phyloP scores from a whole-genome alignment of 1,140 invertebrate species.

The Oedothorax gibbosus region DNA sequence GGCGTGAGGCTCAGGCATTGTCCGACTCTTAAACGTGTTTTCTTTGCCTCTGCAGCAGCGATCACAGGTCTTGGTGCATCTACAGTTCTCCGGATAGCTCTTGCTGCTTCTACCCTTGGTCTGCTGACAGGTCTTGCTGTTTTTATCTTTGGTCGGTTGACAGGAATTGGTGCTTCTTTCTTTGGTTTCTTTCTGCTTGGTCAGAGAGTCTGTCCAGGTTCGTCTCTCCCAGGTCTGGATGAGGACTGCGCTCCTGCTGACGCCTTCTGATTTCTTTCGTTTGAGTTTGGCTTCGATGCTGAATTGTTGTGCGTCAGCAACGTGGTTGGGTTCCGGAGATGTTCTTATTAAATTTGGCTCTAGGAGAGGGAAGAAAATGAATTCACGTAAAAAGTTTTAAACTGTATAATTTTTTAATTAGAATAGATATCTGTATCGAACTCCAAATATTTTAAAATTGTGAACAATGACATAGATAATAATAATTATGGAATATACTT shows the following conservation, averaged over 20 bases:
- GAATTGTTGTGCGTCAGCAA: slow-evolving; percentile 44
- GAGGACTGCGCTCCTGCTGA: slow-evolving; percentile 43
- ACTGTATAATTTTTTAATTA: too few relatives aligned
- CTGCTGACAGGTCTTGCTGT: too few relatives aligned
- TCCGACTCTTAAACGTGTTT: too few relatives aligned
- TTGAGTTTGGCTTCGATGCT: slow-evolving; percentile 47
- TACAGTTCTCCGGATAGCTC: too few relatives aligned
- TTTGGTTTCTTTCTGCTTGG: background rate
- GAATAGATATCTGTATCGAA: too few relatives aligned
- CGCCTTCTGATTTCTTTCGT: slow-evolving; percentile 33
- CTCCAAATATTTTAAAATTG: too few relatives aligned
- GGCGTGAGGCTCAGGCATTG: too few relatives aligned
- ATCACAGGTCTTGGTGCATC: too few relatives aligned
- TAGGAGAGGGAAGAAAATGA: slow-evolving; percentile 13
- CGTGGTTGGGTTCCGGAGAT: slow-evolving; percentile 19
- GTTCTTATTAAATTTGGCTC: slow-evolving; percentile 47
- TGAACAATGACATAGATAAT: too few relatives aligned
- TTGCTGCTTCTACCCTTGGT: too few relatives aligned
- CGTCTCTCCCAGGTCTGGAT: slow-evolving; percentile 56
- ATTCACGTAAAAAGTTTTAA: background rate
- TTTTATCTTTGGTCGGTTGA: background rate
- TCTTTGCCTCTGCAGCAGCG: too few relatives aligned
- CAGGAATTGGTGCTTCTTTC: background rate
- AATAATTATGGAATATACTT: too few relatives aligned
- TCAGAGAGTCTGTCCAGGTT: slow-evolving; percentile 28